A percentile compares a stretch with the other conserved stretches of the same genome.
Conservation (phyloP, 2,888 invertebrate species). For the Folsomia manolachei region DNA sequence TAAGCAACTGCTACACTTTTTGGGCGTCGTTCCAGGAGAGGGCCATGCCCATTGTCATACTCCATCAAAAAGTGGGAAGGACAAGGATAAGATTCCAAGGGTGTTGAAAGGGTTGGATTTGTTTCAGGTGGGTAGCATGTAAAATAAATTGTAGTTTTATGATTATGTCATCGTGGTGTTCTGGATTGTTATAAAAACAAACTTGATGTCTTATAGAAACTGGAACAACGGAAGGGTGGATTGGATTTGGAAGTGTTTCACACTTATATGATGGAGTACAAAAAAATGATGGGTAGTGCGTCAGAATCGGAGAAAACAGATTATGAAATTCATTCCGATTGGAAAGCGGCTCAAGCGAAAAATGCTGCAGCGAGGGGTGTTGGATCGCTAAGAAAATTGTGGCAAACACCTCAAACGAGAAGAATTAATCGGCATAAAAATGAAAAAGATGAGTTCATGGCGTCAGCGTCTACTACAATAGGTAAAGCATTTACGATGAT, state of each 20-base stretch:
- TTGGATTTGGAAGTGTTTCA: constrained; percentile 22
- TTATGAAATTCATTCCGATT: background rate
- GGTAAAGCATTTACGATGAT: no score
- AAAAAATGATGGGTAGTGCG: constrained; percentile 30
- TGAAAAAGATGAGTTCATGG: background rate
- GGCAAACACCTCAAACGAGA: background rate
- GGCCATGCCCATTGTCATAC: constrained; percentile 22
- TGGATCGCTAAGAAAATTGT: background rate
- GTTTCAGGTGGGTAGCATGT: constrained; percentile 18
- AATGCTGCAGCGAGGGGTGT: background rate
- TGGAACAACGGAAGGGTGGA: constrained; percentile 20
- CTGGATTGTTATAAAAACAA: background rate
- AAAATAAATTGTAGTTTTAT: no score
- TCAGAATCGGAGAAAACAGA: constrained; percentile 9
- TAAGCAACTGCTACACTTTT: constrained; percentile 29
- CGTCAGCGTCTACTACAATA: background rate
- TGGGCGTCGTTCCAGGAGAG: constrained; percentile 26
- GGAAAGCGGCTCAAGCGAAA: background rate
- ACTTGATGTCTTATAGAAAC: constrained; percentile 21
- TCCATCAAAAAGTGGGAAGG: constrained; percentile 21
- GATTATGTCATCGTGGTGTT: no score
- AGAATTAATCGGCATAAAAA: background rate
- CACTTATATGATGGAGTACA: background rate
- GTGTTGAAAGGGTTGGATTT: constrained; percentile 15
- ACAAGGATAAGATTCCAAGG: background rate